Percentiles rank a stretch among this genome's conserved stretches.
Conservation (phyloP, 2,888 invertebrate genomes). For the Didymodactylos carnosus region DNA sequence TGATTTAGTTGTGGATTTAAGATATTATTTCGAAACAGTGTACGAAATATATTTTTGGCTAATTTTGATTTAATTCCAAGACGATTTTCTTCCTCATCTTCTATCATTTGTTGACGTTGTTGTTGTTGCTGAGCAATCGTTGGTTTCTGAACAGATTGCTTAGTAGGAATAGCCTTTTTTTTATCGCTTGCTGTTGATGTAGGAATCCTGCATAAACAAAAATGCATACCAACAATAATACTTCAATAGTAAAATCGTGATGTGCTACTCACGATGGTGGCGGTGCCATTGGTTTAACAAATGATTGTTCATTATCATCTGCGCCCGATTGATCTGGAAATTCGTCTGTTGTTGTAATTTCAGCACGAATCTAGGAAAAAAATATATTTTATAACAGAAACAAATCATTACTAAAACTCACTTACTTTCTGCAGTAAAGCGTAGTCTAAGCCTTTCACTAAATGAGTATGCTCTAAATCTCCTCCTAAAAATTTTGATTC, state of each 20-base stretch:
- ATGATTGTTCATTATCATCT: neutral
- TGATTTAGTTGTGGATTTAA: no score
- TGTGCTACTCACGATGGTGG: no score
- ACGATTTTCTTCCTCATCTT: slow-evolving; percentile 48
- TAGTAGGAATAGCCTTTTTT: no score
- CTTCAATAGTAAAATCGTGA: no score
- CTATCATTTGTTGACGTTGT: no score
- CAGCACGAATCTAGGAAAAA: neutral
- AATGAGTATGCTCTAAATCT: slow-evolving; percentile 99
- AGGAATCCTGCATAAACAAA: no score
- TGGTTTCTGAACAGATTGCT: no score
- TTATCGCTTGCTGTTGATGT: no score
- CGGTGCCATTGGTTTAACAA: neutral
- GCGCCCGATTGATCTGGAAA: neutral
- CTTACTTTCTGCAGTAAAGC: slow-evolving; percentile 66
- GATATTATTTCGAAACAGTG: slow-evolving; percentile 1
- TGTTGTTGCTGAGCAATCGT: no score
- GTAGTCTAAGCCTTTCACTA: slow-evolving; percentile 90
- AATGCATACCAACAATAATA: no score
- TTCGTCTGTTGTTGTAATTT: neutral
- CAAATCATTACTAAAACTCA: no score
- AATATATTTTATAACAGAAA: neutral
- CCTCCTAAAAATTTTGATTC: slow-evolving; percentile 99
- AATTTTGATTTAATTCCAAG: slow-evolving; percentile 61
- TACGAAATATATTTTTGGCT: slow-evolving; percentile 38